Percentiles rank a stretch among this genome's conserved stretches.
These are phyloP conservation scores for Cebus imitator DNA, from an alignment of 2,113 vertebrate species.

Conservation along the genomic window DNA sequence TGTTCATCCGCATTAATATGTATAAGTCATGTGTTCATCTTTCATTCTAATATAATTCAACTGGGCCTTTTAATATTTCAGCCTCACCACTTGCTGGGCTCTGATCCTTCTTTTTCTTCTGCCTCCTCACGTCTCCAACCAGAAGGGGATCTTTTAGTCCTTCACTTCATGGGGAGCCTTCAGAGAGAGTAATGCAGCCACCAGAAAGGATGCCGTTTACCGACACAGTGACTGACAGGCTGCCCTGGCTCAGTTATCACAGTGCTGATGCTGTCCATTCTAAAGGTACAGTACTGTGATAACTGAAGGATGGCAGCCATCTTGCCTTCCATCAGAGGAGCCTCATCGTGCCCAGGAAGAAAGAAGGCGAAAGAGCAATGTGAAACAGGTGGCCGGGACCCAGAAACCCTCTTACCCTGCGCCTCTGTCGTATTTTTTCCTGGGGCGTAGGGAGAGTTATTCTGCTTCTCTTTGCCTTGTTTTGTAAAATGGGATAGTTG, in stretches of 20 bases:
- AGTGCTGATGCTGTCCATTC: conserved; percentile 99
- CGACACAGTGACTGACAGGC: conserved; percentile 89
- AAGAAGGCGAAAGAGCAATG: not conserved
- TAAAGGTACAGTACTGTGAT: conserved; percentile 99
- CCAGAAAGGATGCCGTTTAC: not conserved
- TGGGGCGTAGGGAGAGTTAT: rapidly evolving
- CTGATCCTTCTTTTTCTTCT: not conserved
- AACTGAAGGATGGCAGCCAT: conserved; percentile 99
- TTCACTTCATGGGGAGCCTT: not conserved
- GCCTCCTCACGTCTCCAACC: not conserved
- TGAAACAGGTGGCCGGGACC: not conserved
- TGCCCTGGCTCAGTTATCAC: conserved; percentile 99
- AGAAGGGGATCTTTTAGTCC: not conserved
- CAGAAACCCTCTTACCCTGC: not conserved
- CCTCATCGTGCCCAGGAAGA: not conserved
- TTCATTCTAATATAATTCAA: not conserved
- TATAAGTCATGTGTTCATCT: not conserved
- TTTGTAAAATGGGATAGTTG: not conserved
- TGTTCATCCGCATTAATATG: not conserved
- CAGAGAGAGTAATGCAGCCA: not conserved
- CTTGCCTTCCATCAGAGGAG: conserved; percentile 86
- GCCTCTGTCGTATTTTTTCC: not conserved
- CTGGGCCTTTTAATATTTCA: conserved; percentile 16
- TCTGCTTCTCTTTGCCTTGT: not conserved
- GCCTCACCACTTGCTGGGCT: not conserved